Evolutionary conservation across 2,113 vertebrate species (phyloP).

Genomic region (Paratilapia polleni): DNA sequence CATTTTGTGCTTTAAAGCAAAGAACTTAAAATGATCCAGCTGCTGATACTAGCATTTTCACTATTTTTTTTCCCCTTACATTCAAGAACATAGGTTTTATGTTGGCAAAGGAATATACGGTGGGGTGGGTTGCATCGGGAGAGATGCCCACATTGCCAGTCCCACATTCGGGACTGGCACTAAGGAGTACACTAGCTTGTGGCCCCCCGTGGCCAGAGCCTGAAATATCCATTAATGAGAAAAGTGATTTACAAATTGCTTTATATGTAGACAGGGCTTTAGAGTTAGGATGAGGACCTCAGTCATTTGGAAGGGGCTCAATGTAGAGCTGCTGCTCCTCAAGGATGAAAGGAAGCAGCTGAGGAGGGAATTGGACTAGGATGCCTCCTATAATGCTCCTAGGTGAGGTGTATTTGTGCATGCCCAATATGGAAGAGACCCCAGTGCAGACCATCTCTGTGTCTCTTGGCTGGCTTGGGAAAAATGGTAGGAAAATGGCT

Average conservation of each 20-base stretch:
- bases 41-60: not conserved
- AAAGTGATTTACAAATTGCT: not conserved
- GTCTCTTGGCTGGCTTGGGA: not conserved
- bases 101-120: not conserved
- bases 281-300: not conserved
- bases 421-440: not conserved
- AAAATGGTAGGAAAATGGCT: slow-evolving; percentile 1
- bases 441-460: not conserved
- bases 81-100: not conserved
- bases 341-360: not conserved
- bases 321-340: not conserved
- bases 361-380: not conserved
- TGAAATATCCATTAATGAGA: not conserved
- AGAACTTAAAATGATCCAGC: not conserved
- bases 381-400: not conserved
- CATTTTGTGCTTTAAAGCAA: slow-evolving; percentile 1
- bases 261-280: not conserved
- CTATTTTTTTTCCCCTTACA: not conserved
- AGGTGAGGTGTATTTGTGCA: not conserved
- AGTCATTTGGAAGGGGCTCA: not conserved
- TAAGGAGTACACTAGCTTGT: no score
- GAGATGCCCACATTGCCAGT: no score
- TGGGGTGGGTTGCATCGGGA: no score
- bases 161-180: no score
- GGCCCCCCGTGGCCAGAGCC: no score